Conservation (phyloP, 2,113 vertebrate genomes). For the Dromaius novaehollandiae region DNA sequence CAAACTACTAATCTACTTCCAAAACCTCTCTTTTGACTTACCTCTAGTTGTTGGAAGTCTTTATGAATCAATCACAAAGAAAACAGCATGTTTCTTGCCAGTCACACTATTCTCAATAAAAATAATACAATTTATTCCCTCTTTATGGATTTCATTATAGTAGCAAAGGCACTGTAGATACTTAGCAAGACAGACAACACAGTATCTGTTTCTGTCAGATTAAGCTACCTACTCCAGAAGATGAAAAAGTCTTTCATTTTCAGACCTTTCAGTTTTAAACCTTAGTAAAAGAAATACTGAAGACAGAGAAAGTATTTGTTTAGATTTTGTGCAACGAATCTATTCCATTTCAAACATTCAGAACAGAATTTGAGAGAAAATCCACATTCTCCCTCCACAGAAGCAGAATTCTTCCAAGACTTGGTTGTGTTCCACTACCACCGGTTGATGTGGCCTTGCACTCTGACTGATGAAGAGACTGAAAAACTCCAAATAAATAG, state of each 20-base stretch:
- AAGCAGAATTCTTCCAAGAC: neutral
- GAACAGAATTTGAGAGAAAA: neutral
- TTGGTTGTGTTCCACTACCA: neutral
- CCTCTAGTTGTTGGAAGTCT: too few relatives aligned
- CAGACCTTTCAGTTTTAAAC: neutral
- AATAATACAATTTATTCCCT: neutral
- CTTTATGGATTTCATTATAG: neutral
- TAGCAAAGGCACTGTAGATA: neutral
- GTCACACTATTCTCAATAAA: neutral
- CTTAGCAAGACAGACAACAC: neutral
- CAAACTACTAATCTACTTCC: too few relatives aligned
- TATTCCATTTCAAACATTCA: neutral
- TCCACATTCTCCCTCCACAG: neutral
- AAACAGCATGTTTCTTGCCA: neutral
- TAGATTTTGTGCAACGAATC: neutral
- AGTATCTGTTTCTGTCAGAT: neutral
- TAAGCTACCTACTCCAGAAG: neutral
- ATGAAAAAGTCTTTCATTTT: neutral
- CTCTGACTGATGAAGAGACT: neutral
- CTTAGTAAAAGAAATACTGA: neutral
- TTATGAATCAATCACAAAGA: neutral
- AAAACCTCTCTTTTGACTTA: too few relatives aligned
- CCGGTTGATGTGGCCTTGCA: neutral
- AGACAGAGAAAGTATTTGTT: neutral
- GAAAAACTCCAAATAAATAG: neutral